Evolutionary conservation across 2,113 vertebrate species (phyloP), one percentile per base, ranked within the genome.

Genomic region (Gavialis gangeticus): DNA sequence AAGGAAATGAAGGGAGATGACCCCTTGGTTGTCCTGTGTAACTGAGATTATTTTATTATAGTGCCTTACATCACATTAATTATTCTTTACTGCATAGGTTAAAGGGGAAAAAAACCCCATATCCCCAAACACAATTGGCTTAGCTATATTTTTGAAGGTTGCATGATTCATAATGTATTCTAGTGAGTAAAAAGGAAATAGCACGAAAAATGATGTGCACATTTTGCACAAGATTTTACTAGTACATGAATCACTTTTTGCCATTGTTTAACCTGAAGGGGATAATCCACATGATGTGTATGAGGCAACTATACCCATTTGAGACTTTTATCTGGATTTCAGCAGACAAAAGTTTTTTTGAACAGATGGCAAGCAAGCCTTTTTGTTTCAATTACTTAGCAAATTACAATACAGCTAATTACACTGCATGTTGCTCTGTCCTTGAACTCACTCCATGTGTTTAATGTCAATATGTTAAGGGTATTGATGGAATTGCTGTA

Each of bases 351-450:
- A 94, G 91, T 96, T 91, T 94, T 96, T 92, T 88, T 92, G 88
- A 96, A 96, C 96, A 97, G 96, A 96, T 97, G 96, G 94, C 92
- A 94, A 96, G 88, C 91, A 90, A 96, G 67, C 84, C 91, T 92
- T 93, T 96, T 93, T 84, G 80, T 89, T 86, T 30, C 67, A 95
- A 60, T 88, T 91, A 92, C 90, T 96, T 95, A 84, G 79, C 90
- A 94, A 95, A 94, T 96, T 93, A 97, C 96, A 93, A 96, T 88
- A 75, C 22, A 73, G 88, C 95, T 97, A 97, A 96, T 94, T 96
- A 96, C 96, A 97, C 1, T 78, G 88, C 84, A 91, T 87, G 86
- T 90, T 93, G 95, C 95, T 95, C 84, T 84, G 79, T 91, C 95
- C 75, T 75, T 94, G 59, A 80, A 79, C 84, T 83, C 86, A 55